phyloP scores from a whole-genome alignment of 1,140 invertebrate genomes.

The Solenopsis invicta region DNA sequence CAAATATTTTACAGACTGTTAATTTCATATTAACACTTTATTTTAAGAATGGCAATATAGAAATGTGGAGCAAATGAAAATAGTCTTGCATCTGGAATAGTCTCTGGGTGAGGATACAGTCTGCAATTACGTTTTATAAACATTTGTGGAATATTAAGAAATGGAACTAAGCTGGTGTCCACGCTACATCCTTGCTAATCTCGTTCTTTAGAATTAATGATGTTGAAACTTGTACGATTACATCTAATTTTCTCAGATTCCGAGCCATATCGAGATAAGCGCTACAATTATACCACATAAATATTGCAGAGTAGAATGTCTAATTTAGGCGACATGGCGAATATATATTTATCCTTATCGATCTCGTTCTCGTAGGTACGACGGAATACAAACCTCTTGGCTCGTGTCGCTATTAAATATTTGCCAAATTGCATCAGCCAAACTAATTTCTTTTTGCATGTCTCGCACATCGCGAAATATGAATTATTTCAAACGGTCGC shows the following conservation, averaged over 20 bases:
- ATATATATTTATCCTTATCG: not conserved
- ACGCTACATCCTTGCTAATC: not conserved
- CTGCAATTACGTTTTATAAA: not conserved
- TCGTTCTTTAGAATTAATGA: not conserved
- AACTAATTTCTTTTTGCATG: not conserved
- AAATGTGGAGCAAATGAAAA: not conserved
- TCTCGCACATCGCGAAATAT: not conserved
- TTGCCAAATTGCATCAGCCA: not conserved
- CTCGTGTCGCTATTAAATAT: not conserved
- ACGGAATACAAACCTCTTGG: not conserved
- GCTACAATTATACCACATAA: not conserved
- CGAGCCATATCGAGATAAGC: not conserved
- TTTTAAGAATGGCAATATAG: not conserved
- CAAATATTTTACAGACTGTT: not conserved
- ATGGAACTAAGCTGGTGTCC: not conserved
- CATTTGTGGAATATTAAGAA: not conserved
- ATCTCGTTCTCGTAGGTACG: not conserved
- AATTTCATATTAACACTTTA: not conserved
- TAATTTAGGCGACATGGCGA: not conserved
- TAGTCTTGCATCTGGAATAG: not conserved
- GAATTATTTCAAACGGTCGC: not conserved
- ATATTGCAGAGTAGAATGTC: not conserved
- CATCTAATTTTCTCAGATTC: not conserved
- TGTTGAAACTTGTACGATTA: not conserved
- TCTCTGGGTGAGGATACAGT: not conserved